phyloP scores from a whole-genome alignment of 2,113 vertebrate species.

The Oncorhynchus masou region DNA sequence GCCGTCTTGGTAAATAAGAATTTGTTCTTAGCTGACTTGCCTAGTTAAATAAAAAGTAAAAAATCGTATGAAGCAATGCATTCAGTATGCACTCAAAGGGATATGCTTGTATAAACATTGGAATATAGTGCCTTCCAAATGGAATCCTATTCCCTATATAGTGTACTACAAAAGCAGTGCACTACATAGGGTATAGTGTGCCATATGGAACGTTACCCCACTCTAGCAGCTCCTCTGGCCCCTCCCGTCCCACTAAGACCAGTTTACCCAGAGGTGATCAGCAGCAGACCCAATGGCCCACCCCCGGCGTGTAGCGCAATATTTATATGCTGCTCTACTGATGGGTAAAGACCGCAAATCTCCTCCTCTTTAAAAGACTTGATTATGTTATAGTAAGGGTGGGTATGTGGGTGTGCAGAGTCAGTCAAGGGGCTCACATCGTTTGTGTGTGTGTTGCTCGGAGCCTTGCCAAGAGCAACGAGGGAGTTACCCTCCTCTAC shows the following conservation, averaged over 20 bases:
- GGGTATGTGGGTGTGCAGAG: conserved; percentile 6
- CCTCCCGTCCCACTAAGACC: not conserved
- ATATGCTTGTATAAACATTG: too few relatives aligned
- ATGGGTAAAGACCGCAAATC: not conserved
- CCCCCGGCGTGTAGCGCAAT: conserved; percentile 66
- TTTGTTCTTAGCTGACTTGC: too few relatives aligned
- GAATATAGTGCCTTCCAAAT: too few relatives aligned
- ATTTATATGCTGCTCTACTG: conserved; percentile 52
- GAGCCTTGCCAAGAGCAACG: conserved; percentile 38
- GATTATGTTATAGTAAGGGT: conserved; percentile 16
- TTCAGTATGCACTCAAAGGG: too few relatives aligned
- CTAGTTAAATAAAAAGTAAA: too few relatives aligned
- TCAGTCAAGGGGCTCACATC: not conserved
- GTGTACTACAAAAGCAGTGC: too few relatives aligned
- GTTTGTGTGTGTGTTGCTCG: conserved; percentile 30
- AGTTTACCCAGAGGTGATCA: conserved; percentile 43
- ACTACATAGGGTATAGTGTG: too few relatives aligned
- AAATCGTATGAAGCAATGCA: too few relatives aligned
- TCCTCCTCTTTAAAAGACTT: conserved; percentile 18
- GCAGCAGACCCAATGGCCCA: conserved; percentile 64
- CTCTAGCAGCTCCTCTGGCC: not conserved
- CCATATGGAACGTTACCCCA: not conserved
- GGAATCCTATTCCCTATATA: too few relatives aligned
- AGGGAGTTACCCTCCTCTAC: conserved; percentile 26
- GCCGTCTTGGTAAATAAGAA: too few relatives aligned